Percentiles rank a stretch among this genome's conserved stretches.
These are phyloP conservation scores for Scophthalmus maximus DNA, from an alignment of 2,113 vertebrate species.

Conservation along the genomic window DNA sequence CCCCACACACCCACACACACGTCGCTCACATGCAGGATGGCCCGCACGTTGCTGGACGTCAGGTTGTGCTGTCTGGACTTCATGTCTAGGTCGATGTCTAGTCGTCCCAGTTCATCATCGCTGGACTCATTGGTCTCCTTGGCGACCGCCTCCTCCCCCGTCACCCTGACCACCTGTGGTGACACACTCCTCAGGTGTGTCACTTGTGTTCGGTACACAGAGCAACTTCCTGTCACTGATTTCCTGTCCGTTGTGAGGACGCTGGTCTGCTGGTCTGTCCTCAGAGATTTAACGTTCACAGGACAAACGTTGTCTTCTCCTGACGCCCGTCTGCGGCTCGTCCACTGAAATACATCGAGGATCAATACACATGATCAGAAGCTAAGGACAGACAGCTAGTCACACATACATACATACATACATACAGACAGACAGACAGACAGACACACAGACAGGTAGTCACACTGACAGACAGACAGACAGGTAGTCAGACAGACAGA, in stretches of 20 bases:
- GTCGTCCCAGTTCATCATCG: conserved; percentile 86
- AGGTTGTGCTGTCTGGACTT: conserved; percentile 93
- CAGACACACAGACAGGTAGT: no score
- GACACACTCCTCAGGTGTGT: no score
- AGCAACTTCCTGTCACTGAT: not conserved
- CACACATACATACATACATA: no score
- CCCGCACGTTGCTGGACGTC: conserved; percentile 89
- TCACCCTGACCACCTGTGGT: not conserved
- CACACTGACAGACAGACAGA: no score
- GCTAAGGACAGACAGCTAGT: no score
- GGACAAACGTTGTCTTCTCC: conserved; percentile 29
- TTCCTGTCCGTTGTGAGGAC: not conserved
- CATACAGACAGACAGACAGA: no score
- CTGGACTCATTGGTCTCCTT: conserved; percentile 69
- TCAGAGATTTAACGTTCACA: conserved; percentile 18
- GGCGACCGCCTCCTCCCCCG: not conserved
- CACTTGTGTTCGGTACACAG: not conserved
- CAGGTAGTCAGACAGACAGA: no score
- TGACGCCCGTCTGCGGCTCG: not conserved
- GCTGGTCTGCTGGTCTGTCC: not conserved
- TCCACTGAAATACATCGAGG: not conserved
- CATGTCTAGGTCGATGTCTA: conserved; percentile 90
- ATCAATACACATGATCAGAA: not conserved
- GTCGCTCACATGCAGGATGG: conserved; percentile 92
- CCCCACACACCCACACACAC: no score